Evolutionary conservation across 2,888 invertebrate genomes (phyloP).

Genomic region (Platycheirus rosarum): DNA sequence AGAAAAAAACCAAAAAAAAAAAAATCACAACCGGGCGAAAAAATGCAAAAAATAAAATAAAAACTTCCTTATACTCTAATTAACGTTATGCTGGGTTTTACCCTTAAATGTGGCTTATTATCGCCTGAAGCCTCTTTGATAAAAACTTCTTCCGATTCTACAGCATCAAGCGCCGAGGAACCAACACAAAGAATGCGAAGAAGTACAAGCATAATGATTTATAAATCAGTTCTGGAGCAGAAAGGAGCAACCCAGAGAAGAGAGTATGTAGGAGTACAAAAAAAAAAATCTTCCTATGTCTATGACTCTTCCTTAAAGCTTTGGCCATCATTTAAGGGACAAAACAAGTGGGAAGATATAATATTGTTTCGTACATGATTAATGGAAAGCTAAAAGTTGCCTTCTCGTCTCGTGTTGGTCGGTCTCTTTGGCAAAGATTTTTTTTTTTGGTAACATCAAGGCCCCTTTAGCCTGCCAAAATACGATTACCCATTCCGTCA

Average conservation of each 20-base stretch:
- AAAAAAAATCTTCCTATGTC: conserved; percentile 9
- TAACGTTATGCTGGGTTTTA: conserved; percentile 61
- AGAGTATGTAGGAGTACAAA: background rate
- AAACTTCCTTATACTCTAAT: conserved; percentile 66
- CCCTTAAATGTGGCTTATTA: conserved; percentile 71
- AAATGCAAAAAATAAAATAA: conserved; percentile 17
- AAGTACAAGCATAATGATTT: conserved; percentile 64
- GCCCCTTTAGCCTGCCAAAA: conserved; percentile 57
- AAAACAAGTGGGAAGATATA: conserved; percentile 41
- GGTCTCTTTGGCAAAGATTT: conserved; percentile 50
- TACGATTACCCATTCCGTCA: conserved; percentile 59
- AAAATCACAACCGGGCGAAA: background rate
- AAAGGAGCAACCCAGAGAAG: background rate
- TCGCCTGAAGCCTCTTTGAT: conserved; percentile 60
- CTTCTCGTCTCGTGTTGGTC: background rate
- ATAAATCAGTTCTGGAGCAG: conserved; percentile 53
- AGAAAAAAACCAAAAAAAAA: conserved; percentile 5
- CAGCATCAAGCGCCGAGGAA: conserved; percentile 14
- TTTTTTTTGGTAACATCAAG: conserved; percentile 36
- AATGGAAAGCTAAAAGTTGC: conserved; percentile 68
- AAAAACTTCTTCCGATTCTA: conserved; percentile 48
- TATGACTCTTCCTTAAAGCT: conserved; percentile 12
- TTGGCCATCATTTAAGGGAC: conserved; percentile 14
- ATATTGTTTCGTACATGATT: conserved; percentile 70
- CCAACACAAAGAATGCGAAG: conserved; percentile 49